phyloP scores from a whole-genome alignment of 2,113 vertebrate species.

The Gymnarchus niloticus region DNA sequence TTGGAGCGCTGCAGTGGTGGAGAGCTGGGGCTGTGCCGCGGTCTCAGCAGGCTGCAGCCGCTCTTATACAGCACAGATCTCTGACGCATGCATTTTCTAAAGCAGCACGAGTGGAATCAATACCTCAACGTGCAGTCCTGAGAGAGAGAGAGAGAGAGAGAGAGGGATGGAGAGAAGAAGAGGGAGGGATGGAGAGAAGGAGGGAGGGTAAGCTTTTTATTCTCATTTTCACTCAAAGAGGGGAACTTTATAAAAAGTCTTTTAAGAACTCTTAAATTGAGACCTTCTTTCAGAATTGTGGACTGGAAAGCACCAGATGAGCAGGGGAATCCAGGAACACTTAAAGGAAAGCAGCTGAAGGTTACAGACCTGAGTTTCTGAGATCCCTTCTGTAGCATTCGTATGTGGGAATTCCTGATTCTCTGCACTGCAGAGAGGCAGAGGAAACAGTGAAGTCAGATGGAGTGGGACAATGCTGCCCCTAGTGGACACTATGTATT shows the following conservation, averaged over 20 bases:
- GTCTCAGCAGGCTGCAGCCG: slow-evolving; percentile 45
- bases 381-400: neutral
- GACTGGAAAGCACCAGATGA: neutral
- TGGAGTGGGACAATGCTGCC: neutral
- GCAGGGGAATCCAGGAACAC: neutral
- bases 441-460: neutral
- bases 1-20: neutral
- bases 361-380: neutral
- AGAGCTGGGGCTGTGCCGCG: slow-evolving; percentile 39
- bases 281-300: neutral
- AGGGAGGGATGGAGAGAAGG: neutral
- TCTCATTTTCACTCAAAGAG: too few relatives aligned
- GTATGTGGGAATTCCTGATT: neutral
- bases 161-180: neutral
- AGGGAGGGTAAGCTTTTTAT: neutral
- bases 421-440: slow-evolving; percentile 19
- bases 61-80: slow-evolving; percentile 65
- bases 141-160: slow-evolving; percentile 6
- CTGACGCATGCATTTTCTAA: slow-evolving; percentile 55
- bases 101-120: slow-evolving; percentile 58
- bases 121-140: slow-evolving; percentile 32
- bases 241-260: neutral
- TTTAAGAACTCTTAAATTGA: neutral
- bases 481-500: neutral
- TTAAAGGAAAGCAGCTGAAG: neutral